Evolutionary conservation across 2,888 invertebrate genomes (phyloP), one percentile per base, ranked within the genome.

Genomic region (Andrena trimmerana): DNA sequence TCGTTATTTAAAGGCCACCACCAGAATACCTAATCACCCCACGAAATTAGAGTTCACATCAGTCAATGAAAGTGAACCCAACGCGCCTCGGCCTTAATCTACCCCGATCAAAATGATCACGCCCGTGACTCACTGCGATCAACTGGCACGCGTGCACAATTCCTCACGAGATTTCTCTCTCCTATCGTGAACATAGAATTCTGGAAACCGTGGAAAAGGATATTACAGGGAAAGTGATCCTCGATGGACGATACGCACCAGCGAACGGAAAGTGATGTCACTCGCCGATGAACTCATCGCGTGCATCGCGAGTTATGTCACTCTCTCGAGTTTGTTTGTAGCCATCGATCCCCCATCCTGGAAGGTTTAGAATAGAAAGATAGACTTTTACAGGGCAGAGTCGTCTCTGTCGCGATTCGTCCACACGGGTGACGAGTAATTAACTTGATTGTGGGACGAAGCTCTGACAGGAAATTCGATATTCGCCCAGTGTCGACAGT

Each of bases 261-360:
- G 24, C 33, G 16, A 31, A 62, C 42, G 52, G 27, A 33, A 65
- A 50, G 59, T 84, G 87, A 88, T 71, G 84, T 89, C 85, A 84
- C 78, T 60, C 70, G 75, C 59, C 83, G 90, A 90, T 90, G 91
- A 90, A 85, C 87, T 90, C 91, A 90, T 85, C 85, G 86, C 79
- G 75, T 73, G 83, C 84, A 31, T 69, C 79, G 65, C 82, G 66
- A 81, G 68, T 63, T 90, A 90, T 87, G 89, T 86, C 89, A 89
- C 79, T 77, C 79, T 77, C 69, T 60, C 77, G 50, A 82, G 81
- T 78, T 84, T 66, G 71, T 57, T 48, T 31, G n/a, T 6, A n/a
- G 31, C 59, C 62, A 36, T 54, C 67, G 33, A 48, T 60, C 48
- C 76, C 76, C 78, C n/a, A 29, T 7, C 3, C 42, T 13, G n/a